Base-by-base conservation (phyloP, 1,140 invertebrate species). In the Augochlora pura region DNA sequence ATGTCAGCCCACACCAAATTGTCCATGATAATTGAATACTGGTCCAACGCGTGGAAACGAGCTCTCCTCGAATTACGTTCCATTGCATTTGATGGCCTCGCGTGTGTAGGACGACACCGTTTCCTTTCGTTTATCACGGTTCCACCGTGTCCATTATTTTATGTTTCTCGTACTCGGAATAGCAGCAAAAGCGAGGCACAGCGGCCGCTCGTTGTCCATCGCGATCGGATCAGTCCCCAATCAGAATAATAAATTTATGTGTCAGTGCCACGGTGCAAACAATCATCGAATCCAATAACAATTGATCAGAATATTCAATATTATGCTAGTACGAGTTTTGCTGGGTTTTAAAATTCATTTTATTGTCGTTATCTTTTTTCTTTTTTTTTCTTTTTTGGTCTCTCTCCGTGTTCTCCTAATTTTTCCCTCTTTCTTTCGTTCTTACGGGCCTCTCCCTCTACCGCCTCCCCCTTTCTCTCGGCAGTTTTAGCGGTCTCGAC, bases 1-100 rank as follows among this genome's bases (percentile, higher is more conserved):
- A 92, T 88, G 91, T 93, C 91, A 93, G 92, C 92, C 92, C 92
- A 93, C 91, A 93, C 89, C 92, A 92, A 93, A 91, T 91, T 91
- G 90, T 92, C 91, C 89, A 92, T 92, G 88, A 89, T 90, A 84
- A 88, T 85, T 88, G 87, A 87, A 88, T 77, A 82, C 81, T 76
- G 85, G 69, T 80, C 86, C 77, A 77, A 86, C 23, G 60, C 60
- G 72, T 80, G 60, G 84, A 74, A 75, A 82, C 80, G 67, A 85
- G 70, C 68, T 46, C 39, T 78, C 42, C 52, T 66, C 66, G 65
- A 76, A 81, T 68, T 80, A 73, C 25, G 63, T 54, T 62, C 63
- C 27, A 72, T 72, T 78, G 42, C 38, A 18, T 59, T 39, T 38
- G 46, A 72, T 49, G 7, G 7, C 9, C 62, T 14, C 8, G n/a